Evolutionary conservation across 2,113 vertebrate genomes (phyloP).

Genomic region (Merops nubicus): DNA sequence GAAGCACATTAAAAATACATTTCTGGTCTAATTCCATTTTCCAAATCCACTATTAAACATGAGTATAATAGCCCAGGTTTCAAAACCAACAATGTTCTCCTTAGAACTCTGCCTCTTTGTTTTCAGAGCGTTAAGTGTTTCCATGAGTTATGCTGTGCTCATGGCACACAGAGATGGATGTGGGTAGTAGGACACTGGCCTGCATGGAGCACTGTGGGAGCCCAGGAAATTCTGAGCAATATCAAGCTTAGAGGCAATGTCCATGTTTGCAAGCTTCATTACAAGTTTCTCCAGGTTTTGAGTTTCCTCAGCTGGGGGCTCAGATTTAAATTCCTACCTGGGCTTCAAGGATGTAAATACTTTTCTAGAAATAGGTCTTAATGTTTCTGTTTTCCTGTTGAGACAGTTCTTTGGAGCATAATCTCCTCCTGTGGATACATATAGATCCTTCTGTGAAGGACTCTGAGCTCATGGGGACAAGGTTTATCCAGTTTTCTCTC

Average conservation of each 20-base stretch:
- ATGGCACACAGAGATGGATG: not conserved
- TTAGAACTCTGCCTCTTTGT: not conserved
- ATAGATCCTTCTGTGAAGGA: not conserved
- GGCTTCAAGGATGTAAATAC: not conserved
- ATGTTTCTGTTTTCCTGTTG: not conserved
- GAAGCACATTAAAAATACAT: slow-evolving; percentile 29
- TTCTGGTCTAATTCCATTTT: slow-evolving; percentile 31
- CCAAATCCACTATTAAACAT: slow-evolving; percentile 9
- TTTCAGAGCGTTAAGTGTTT: slow-evolving; percentile 7
- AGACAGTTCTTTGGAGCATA: not conserved
- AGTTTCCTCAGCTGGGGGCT: not conserved
- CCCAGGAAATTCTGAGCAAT: not conserved
- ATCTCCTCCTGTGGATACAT: not conserved
- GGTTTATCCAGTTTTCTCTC: too few relatives aligned
- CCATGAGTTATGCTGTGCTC: not conserved
- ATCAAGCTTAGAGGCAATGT: not conserved
- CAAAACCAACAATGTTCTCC: not conserved
- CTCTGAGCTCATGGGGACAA: not conserved
- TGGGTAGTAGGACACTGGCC: not conserved
- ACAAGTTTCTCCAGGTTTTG: not conserved
- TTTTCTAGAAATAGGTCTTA: not conserved
- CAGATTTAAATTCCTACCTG: not conserved
- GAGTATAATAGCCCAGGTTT: slow-evolving; percentile 3
- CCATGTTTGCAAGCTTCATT: not conserved
- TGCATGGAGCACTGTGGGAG: not conserved